phyloP scores from a whole-genome alignment of 2,113 vertebrate genomes.

The Dendropsophus ebraccatus region DNA sequence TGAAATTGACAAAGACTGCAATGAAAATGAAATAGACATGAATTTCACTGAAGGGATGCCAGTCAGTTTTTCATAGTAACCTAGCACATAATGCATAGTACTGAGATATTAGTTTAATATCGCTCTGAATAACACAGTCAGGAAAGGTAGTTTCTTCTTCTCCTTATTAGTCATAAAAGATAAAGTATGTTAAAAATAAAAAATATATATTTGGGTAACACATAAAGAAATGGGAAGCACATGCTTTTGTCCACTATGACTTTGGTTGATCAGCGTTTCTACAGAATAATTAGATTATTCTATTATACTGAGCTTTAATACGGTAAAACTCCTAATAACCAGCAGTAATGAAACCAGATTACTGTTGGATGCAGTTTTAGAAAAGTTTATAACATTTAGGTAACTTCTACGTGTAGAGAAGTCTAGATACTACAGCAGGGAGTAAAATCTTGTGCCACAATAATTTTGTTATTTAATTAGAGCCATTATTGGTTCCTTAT shows the following conservation, averaged over 20 bases:
- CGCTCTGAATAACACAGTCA: not conserved
- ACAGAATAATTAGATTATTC: too few relatives aligned
- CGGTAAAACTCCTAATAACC: not conserved
- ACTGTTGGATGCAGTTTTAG: not conserved
- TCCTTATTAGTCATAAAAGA: not conserved
- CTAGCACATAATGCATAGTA: not conserved
- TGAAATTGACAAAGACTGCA: conserved; percentile 41
- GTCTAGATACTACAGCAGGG: not conserved
- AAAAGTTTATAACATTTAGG: not conserved
- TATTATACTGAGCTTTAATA: too few relatives aligned
- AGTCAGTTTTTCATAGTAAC: conserved; percentile 35
- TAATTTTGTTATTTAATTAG: not conserved
- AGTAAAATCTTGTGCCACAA: not conserved
- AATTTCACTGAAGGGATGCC: conserved; percentile 10
- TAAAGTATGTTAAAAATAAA: not conserved
- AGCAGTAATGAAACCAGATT: not conserved
- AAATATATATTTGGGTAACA: not conserved
- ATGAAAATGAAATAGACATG: conserved; percentile 41
- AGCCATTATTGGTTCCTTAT: too few relatives aligned
- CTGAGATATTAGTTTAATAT: conserved; percentile 27
- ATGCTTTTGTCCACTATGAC: too few relatives aligned
- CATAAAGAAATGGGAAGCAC: not conserved
- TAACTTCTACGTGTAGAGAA: not conserved
- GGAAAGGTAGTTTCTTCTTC: not conserved
- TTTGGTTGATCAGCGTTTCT: too few relatives aligned